Evolutionary conservation across 2,113 vertebrate species (phyloP).

Genomic region (Actenoides hombroni): DNA sequence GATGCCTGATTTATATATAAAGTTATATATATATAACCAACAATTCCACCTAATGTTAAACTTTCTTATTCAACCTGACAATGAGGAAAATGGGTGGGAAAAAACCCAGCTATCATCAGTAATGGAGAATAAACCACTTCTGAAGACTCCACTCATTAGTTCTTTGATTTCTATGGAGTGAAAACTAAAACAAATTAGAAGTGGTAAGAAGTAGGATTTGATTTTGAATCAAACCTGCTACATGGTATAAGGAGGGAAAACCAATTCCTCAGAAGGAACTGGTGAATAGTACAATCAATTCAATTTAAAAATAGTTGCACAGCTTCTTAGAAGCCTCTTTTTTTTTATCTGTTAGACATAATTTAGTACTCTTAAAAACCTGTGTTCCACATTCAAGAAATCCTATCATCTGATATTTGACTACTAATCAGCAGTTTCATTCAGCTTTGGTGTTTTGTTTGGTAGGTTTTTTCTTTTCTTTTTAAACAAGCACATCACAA

Average conservation of each 20-base stretch:
- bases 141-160: slow-evolving; percentile 29
- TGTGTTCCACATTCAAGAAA: background rate
- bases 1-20: background rate
- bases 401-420: background rate
- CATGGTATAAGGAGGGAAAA: background rate
- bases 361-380: background rate
- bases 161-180: background rate
- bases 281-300: background rate
- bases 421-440: background rate
- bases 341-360: background rate
- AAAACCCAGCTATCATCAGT: slow-evolving; percentile 17
- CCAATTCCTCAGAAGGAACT: background rate
- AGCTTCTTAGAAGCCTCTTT: background rate
- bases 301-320: background rate
- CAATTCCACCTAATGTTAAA: slow-evolving; percentile 10
- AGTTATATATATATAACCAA: background rate
- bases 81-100: accelerated
- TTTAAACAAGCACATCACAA: slow-evolving; percentile 25
- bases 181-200: slow-evolving; percentile 30
- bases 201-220: background rate
- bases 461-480: background rate
- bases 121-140: slow-evolving; percentile 39
- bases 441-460: background rate
- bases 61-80: slow-evolving; percentile 30
- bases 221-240: slow-evolving; percentile 12